phyloP scores from a whole-genome alignment of 2,797 vertebrate species.

The Nyctibius grandis region DNA sequence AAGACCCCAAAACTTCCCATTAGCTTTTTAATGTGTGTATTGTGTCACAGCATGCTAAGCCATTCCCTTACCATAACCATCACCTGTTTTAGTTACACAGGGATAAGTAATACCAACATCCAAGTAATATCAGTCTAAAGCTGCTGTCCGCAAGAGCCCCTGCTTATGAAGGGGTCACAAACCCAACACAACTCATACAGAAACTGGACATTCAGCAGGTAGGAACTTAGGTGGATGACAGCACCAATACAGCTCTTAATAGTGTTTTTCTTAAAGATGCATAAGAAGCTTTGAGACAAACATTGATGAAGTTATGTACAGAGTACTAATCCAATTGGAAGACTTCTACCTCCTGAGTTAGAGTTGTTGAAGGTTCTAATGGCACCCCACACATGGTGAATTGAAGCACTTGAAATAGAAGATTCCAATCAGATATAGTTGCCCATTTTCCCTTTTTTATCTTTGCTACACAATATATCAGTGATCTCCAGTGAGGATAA shows the following conservation, averaged over 20 bases:
- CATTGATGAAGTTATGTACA: neutral
- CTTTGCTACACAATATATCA: neutral
- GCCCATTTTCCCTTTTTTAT: neutral
- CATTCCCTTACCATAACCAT: neutral
- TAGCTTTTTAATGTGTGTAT: neutral
- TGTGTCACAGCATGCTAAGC: neutral
- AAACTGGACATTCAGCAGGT: neutral
- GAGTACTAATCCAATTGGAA: neutral
- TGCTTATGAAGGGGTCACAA: neutral
- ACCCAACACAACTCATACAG: neutral
- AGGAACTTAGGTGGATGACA: neutral
- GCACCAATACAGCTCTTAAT: neutral
- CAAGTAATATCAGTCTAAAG: neutral
- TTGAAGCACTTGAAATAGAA: neutral
- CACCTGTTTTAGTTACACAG: neutral
- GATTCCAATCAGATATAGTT: neutral
- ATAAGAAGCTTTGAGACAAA: neutral
- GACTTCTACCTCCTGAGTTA: neutral
- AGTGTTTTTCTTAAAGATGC: rapidly evolving
- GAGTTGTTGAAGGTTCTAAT: neutral
- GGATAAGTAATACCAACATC: neutral
- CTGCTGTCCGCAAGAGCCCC: neutral
- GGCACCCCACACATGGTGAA: rapidly evolving
- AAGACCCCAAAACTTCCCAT: neutral
- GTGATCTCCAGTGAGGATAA: neutral